Evolutionary conservation across 2,113 vertebrate species (phyloP), one percentile per base, ranked within the genome.

Genomic region (Synchiropus splendidus): DNA sequence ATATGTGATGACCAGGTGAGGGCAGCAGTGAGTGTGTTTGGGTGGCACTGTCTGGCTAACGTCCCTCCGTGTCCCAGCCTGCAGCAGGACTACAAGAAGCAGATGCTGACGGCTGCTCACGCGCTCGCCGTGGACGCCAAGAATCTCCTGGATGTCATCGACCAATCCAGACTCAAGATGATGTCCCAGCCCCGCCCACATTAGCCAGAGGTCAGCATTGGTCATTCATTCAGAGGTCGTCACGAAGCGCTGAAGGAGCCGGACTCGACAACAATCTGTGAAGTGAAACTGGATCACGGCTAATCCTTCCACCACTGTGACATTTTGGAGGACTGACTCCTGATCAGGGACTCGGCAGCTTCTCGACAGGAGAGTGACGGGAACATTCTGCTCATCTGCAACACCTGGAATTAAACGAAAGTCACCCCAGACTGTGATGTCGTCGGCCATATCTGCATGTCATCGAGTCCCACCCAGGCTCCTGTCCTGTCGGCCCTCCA

Each of bases 21-120:
- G 46, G 17, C 11, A 31, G 14, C 18, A 6, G 31, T 11, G 13
- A 27, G n/a, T n/a, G n/a, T n/a, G n/a, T n/a, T n/a, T n/a, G n/a
- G n/a, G n/a, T n/a, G n/a, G n/a, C 21, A 27, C 4, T 27, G 8
- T 27, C 8, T 8, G 4, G 21, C 21, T 27, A 8, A 27, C 21
- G 8, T 27, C 4, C 21, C 8, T 27, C 21, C 21, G 21, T 27
- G 4, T 4, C 21, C 77, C 63, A 98, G 92, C 72, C 85, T 99
- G 34, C 96, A 99, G 84, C 93, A 98, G 79, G 95, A 98, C 70
- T 97, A 98, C 73, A 99, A 99, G 56, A 99, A 97, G 70, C 96
- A 98, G 53, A 98, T 99, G 95, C 81, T 99, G 54, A 99, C 95
- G 0, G 95, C 95, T 0, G 95, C 95, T 4, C 95, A 99, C 2